phyloP scores from a whole-genome alignment of 2,888 invertebrate genomes.

The Zaprionus lineosus region DNA sequence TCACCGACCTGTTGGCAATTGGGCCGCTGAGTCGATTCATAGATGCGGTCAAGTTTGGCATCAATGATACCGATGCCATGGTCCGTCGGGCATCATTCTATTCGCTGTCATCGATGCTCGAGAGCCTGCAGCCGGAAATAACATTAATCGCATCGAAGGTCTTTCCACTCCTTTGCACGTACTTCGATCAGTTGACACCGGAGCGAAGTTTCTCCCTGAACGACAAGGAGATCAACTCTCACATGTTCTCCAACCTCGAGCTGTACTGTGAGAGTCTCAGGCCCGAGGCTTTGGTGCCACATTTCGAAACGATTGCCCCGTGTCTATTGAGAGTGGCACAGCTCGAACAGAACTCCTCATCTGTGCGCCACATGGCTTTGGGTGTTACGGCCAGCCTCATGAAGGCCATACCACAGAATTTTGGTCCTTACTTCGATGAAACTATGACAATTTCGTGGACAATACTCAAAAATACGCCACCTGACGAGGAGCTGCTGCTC shows the following conservation, averaged over 20 bases:
- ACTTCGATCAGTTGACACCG: background rate
- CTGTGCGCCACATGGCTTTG: constrained; percentile 10
- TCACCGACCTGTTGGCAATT: constrained; percentile 2
- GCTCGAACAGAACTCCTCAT: background rate
- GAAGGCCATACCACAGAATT: background rate
- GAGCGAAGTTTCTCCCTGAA: background rate
- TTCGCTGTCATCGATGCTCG: constrained; percentile 15
- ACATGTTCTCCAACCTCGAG: constrained; percentile 28
- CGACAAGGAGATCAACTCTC: background rate
- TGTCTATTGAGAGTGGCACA: constrained; percentile 1
- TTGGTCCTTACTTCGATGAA: constrained; percentile 11
- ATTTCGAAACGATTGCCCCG: constrained; percentile 2
- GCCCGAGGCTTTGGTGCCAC: background rate
- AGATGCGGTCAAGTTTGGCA: constrained; percentile 1
- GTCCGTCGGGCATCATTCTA: constrained; percentile 14
- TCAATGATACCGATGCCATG: background rate
- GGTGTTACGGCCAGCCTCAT: constrained; percentile 9
- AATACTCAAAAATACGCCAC: background rate
- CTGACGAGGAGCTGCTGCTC: constrained; percentile 11
- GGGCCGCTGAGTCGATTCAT: constrained; percentile 4
- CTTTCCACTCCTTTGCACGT: constrained; percentile 10
- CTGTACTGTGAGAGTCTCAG: constrained; percentile 16
- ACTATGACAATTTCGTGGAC: background rate
- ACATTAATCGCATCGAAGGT: constrained; percentile 6
- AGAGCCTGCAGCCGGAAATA: constrained; percentile 27